Evolutionary conservation across 2,113 vertebrate species (phyloP).

Genomic region (Etheostoma spectabile): DNA sequence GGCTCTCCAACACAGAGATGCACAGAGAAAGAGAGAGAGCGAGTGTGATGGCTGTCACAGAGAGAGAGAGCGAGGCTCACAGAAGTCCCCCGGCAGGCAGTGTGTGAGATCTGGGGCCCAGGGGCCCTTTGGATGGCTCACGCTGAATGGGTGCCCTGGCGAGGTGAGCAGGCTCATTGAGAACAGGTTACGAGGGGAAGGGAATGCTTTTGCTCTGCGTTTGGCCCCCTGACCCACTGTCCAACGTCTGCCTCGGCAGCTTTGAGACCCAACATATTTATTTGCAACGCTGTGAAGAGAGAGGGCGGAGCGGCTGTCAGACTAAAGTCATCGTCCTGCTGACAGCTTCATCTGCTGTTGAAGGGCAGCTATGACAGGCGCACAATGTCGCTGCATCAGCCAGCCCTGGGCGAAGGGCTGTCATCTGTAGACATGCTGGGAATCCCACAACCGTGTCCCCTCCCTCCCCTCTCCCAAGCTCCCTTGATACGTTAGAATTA

Average conservation of each 20-base stretch:
- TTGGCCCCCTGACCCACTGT: constrained; percentile 80
- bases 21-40: constrained; percentile 23
- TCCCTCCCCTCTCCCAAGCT: constrained; percentile 38
- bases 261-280: constrained; percentile 81
- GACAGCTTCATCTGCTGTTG: constrained; percentile 81
- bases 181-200: constrained; percentile 76
- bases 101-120: constrained; percentile 73
- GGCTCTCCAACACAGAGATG: constrained; percentile 35
- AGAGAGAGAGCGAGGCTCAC: constrained; percentile 58
- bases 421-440: constrained; percentile 74
- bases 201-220: constrained; percentile 76
- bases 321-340: constrained; percentile 75
- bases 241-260: constrained; percentile 73
- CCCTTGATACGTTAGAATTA: constrained; percentile 45
- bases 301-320: constrained; percentile 78
- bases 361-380: constrained; percentile 75
- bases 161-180: constrained; percentile 77
- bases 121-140: constrained; percentile 66
- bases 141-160: constrained; percentile 71
- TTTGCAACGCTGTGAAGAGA: constrained; percentile 73
- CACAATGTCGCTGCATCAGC: constrained; percentile 74
- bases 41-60: constrained; percentile 55
- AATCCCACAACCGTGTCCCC: constrained; percentile 53
- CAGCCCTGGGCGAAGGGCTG: constrained; percentile 66
- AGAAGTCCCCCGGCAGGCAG: constrained; percentile 53